Base-by-base conservation (phyloP, 2,113 vertebrate species). In the Rhadina sibilatrix region DNA sequence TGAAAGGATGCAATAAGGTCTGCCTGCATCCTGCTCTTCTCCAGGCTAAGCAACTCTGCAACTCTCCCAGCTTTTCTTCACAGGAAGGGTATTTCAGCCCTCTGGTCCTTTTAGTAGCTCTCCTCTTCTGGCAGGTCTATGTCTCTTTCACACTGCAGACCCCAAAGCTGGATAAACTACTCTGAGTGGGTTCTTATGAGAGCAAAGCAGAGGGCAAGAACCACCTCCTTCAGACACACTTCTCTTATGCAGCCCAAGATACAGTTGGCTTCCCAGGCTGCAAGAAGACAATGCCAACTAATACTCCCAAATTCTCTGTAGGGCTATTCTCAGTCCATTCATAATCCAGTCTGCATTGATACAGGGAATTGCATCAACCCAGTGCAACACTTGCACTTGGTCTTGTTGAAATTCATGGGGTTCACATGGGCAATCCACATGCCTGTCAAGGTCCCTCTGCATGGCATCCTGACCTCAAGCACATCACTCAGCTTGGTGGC, bases 361-460 rank as follows among this genome's bases (percentile, higher is more conserved):
- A 40, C 0, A 54, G 7, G 21, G 6, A 9, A 30, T 25, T 70
- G 11, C 4, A n/a, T 3, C 5, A 14, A 20, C 6, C 8, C 15
- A 74, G 7, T 38, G 8, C 25, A 76, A 30, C 9, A 66, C 10
- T 80, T 80, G 6, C 16, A 65, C 5, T 17, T 56, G 40, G 8
- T 70, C 56, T 61, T 65, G 9, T 47, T 76, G n/a, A 61, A 66
- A 15, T 71, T 61, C 10, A n/a, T 37, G 12, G 6, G 1, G 5
- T 37, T 75, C 22, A 54, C 28, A 22, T 5, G 1, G 17, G 4
- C 19, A 25, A 9, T 70, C 7, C 11, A 5, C 17, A 66, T 47
- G 23, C 23, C 28, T 68, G 38, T 21, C 30, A 76, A 40, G 3
- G 4, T 66, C 9, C 1, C 4, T 56, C 46, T 83, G 40, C 30